phyloP scores from a whole-genome alignment of 2,888 invertebrate species.

The Clitarchus hookeri region DNA sequence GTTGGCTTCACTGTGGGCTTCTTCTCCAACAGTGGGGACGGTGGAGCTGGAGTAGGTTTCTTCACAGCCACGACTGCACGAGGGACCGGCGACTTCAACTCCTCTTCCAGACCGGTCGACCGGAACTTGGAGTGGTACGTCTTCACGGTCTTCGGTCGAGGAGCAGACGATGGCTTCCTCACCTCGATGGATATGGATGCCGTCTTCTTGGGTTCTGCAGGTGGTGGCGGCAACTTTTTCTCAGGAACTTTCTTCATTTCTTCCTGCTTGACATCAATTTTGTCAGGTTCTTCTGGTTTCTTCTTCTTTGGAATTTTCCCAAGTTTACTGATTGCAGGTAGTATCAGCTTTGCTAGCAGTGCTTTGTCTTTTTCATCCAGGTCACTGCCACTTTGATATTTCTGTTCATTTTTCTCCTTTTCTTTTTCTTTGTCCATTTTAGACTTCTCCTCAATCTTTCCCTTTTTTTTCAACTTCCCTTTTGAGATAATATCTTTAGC shows the following conservation, averaged over 20 bases:
- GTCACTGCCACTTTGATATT: slow-evolving; percentile 49
- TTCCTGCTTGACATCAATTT: slow-evolving; percentile 38
- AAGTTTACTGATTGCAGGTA: slow-evolving; percentile 71
- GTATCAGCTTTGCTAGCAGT: slow-evolving; percentile 67
- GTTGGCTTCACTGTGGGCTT: slow-evolving; percentile 41
- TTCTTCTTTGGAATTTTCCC: slow-evolving; percentile 79
- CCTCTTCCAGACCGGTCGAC: slow-evolving; percentile 88
- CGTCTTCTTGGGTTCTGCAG: slow-evolving; percentile 58
- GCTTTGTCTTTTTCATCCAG: slow-evolving; percentile 71
- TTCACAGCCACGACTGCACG: slow-evolving; percentile 54
- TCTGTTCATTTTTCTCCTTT: slow-evolving; percentile 50
- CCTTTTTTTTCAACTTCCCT: slow-evolving; percentile 26
- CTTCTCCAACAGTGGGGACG: background rate
- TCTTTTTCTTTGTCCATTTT: slow-evolving; percentile 50
- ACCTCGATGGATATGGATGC: slow-evolving; percentile 83
- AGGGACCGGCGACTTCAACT: slow-evolving; percentile 83
- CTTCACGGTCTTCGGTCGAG: slow-evolving; percentile 86
- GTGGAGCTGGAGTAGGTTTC: slow-evolving; percentile 51
- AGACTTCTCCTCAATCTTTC: slow-evolving; percentile 47
- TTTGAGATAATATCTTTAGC: slow-evolving; percentile 32
- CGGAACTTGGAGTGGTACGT: slow-evolving; percentile 89
- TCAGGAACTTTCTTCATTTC: slow-evolving; percentile 33
- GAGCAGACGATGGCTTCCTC: slow-evolving; percentile 67
- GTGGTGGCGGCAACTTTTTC: slow-evolving; percentile 37
- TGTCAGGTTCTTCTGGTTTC: slow-evolving; percentile 49